Conservation (phyloP, 2,113 vertebrate species). For the Myanophis thanlyinensis region DNA sequence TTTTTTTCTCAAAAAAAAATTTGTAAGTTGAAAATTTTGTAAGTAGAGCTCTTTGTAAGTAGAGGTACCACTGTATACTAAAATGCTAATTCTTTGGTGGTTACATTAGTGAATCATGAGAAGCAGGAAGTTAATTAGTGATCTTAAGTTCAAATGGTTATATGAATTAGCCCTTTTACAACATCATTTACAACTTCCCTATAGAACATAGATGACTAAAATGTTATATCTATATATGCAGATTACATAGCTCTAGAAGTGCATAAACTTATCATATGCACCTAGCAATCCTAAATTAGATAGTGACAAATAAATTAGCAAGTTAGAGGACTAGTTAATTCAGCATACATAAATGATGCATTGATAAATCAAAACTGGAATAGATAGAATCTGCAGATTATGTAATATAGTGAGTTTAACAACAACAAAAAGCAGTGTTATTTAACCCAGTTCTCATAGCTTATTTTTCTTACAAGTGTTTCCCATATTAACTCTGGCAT, state of each 20-base stretch:
- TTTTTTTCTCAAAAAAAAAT: no score
- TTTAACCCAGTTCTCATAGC: not conserved
- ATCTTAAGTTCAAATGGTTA: not conserved
- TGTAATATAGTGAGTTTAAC: not conserved
- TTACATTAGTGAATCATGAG: not conserved
- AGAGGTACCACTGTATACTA: no score
- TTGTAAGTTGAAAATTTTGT: no score
- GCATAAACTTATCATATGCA: not conserved
- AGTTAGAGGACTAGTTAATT: not conserved
- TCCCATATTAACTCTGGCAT: not conserved
- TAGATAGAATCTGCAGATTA: not conserved
- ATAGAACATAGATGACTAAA: not conserved
- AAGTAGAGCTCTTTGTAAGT: no score
- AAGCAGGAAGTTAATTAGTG: not conserved
- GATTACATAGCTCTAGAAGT: not conserved
- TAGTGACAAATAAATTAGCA: not conserved
- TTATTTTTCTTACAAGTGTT: not conserved
- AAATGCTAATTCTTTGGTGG: not conserved
- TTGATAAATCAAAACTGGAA: not conserved
- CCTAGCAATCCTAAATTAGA: not conserved
- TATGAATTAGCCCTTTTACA: not conserved
- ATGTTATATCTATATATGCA: not conserved
- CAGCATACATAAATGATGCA: not conserved
- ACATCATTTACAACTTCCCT: not conserved
- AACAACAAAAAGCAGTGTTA: not conserved